Evolutionary conservation across 2,888 invertebrate species (phyloP).

Genomic region (Eupsilia transversa): DNA sequence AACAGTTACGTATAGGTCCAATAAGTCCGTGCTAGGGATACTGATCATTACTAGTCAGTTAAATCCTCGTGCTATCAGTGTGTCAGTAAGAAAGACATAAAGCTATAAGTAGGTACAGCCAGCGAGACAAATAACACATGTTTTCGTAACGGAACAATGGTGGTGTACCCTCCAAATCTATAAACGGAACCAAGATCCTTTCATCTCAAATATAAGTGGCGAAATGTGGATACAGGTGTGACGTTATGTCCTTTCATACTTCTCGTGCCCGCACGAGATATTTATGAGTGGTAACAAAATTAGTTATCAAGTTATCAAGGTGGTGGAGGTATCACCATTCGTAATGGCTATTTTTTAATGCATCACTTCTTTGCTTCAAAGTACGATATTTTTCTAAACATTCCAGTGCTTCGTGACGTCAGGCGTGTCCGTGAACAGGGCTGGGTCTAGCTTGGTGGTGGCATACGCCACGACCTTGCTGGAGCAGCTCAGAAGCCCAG

Average conservation of each 20-base stretch:
- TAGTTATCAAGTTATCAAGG: too few species aligned
- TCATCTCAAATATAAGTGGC: neutral
- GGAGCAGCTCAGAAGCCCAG: conserved; percentile 84
- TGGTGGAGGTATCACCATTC: neutral
- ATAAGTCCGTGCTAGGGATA: conserved; percentile 3
- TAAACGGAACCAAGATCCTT: neutral
- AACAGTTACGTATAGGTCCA: conserved; percentile 16
- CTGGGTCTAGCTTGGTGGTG: conserved; percentile 73
- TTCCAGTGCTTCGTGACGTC: conserved; percentile 79
- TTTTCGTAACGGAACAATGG: neutral
- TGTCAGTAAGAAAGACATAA: neutral
- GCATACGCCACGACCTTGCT: conserved; percentile 90
- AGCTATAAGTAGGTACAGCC: neutral
- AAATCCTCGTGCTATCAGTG: neutral
- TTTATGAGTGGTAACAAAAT: neutral
- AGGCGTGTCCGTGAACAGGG: conserved; percentile 78
- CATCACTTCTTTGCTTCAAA: neutral
- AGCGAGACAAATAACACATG: neutral
- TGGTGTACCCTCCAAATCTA: neutral
- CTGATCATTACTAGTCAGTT: neutral
- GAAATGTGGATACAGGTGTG: neutral
- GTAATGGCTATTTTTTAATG: neutral
- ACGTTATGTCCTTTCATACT: neutral
- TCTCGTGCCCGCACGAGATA: neutral
- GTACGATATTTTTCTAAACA: neutral